These are phyloP conservation scores for Montipora sp. DNA, from an alignment of 64 coral and sea anemone genomes.

Conservation along the genomic window DNA sequence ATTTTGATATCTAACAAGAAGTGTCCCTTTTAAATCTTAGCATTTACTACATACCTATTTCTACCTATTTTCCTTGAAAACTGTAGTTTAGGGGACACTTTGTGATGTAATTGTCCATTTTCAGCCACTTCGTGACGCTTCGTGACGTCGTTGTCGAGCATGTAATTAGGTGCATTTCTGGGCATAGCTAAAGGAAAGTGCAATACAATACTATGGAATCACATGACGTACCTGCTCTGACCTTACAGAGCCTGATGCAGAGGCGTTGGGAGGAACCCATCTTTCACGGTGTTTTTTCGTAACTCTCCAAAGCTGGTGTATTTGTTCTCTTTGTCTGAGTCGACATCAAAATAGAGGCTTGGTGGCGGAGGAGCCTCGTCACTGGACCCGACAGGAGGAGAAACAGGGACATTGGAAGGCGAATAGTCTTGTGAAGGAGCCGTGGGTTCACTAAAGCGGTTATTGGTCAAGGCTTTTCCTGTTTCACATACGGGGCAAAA, in stretches of 20 bases:
- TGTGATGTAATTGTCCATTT: too few relatives aligned
- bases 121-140: too few relatives aligned
- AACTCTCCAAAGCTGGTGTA: conserved; percentile 6
- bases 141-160: too few relatives aligned
- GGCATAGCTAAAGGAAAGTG: too few relatives aligned
- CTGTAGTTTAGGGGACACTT: too few relatives aligned
- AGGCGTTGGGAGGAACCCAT: background rate
- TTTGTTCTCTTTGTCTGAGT: conserved; percentile 28
- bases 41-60: too few relatives aligned
- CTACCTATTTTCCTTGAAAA: too few relatives aligned
- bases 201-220: background rate
- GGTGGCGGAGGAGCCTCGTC: background rate
- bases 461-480: background rate
- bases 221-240: conserved; percentile 8
- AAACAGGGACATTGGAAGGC: background rate
- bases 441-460: background rate
- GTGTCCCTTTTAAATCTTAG: too few relatives aligned
- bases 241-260: background rate
- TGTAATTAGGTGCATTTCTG: too few relatives aligned
- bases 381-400: background rate
- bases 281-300: conserved; percentile 46
- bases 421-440: background rate
- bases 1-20: too few relatives aligned
- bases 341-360: conserved; percentile 34
- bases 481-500: background rate